Base-by-base conservation (phyloP, 2,888 invertebrate species). In the Apotomis betuletana region DNA sequence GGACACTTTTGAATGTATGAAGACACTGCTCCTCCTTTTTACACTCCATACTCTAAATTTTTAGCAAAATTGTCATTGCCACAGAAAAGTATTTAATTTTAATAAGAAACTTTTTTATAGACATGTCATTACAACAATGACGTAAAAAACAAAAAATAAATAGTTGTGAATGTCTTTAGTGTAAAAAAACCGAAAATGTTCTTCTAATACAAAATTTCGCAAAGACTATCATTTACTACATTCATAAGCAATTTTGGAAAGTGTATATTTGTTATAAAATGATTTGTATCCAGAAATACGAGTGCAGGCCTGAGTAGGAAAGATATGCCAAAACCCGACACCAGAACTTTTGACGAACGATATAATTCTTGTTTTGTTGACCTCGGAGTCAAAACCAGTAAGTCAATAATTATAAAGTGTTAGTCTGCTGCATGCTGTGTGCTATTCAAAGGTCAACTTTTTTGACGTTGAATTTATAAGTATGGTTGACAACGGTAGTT, bases 371-470 rank as follows among this genome's bases (percentile, higher is more conserved):
- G 93, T 75, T 91, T 92, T 76, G 76, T 87, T 54, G 93, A 93
- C 83, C 90, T 92, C 77, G 89, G 87, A 44, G 67, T 92, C 4
- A 93, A 93, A 87, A 90, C 86, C 71, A 85, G 93, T 92, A 79
- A 83, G 80, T 12, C 15, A 57, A 61, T 12, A 15, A 1, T 41
- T 6, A 6, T 41, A 6, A 41, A 6, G 5, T 41, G 41, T 41
- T 6, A 41, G 27, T 2, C 27, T 27, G 27, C 27, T 27, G 27
- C 2, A 27, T 27, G 27, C 27, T 27, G 27, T 27, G 27, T 27
- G 27, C 27, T 27, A 27, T 27, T 27, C 2, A 27, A 27, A 27
- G 27, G 27, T 2, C 27, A 27, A 27, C 27, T 27, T 27, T 27
- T 27, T 27, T 27, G 27, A 27, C 2, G 27, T 27, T 27, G 27